Base-by-base conservation (phyloP, 2,888 invertebrate species). In the Melanostoma scalare region DNA sequence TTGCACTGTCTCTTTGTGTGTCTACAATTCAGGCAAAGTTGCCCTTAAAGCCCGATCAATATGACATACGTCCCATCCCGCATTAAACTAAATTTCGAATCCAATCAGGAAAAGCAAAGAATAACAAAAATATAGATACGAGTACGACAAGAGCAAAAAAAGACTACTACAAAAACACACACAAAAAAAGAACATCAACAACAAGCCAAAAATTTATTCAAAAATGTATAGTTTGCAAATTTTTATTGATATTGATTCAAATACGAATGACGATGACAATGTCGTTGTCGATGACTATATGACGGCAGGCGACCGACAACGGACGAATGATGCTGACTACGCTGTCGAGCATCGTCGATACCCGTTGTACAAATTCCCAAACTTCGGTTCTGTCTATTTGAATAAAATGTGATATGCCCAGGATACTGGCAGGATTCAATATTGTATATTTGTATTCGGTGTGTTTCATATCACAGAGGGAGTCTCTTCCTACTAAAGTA, bases 171-270 rank as follows among this genome's bases (percentile, higher is more conserved):
- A 5, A 9, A 33, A 30, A 33, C 20, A 68, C 8, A 31, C 5
- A 40, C 20, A 9, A 60, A 38, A 65, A 53, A 31, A 61, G 60
- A 44, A 61, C 4, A 60, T 20, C 20, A 20, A 20, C 20, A 30
- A 48, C 44, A 56, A n/a, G n/a, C 38, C 5, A 38, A 36, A 48
- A 69, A 68, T 61, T 3, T 56, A 69, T 58, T 67, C 73, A 69
- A 69, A 68, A 77, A 73, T 42, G 55, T 50, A 63, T 58, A 55
- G 56, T 69, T 69, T 56, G 77, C 72, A 73, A 52, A 73, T 63
- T 78, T 73, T 82, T 82, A 73, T 78, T 73, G 73, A 73, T 82
- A 63, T 77, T 69, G 82, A 82, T 74, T 65, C 35, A 1, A n/a
- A 44, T 35, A 3, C 44, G 50, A 44, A 58, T 56, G 67, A 55